Conservation (phyloP, 2,797 vertebrate species). For the Chloroceryle amazona region DNA sequence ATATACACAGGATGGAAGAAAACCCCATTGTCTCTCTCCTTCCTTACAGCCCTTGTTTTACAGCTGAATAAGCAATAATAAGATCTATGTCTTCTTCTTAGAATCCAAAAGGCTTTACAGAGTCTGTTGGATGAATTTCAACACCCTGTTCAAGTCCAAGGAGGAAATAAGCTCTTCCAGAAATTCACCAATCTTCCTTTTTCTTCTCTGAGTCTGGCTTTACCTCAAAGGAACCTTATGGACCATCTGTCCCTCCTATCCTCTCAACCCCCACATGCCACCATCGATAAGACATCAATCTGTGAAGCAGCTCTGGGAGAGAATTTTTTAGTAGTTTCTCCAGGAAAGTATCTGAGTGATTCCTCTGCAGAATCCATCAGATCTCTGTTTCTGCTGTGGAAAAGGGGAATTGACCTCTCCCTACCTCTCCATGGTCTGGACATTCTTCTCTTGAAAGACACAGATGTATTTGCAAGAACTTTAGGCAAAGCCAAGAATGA, state of each 20-base stretch:
- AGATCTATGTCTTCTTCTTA: conserved; percentile 68
- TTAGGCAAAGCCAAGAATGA: conserved; percentile 36
- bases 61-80: conserved; percentile 54
- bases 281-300: conserved; percentile 68
- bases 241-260: conserved; percentile 68
- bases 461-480: conserved; percentile 36
- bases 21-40: conserved; percentile 40
- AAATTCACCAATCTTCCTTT: conserved; percentile 64
- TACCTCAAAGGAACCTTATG: conserved; percentile 65
- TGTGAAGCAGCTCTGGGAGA: conserved; percentile 50
- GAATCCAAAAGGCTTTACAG: conserved; percentile 65
- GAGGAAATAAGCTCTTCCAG: conserved; percentile 73
- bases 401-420: conserved; percentile 20
- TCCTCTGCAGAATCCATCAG: conserved; percentile 1
- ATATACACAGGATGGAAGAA: conserved; percentile 42
- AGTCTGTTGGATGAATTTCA: conserved; percentile 70
- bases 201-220: conserved; percentile 65
- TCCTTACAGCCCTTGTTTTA: conserved; percentile 56
- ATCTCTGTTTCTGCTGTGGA: background rate
- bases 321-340: conserved; percentile 40
- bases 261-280: conserved; percentile 64
- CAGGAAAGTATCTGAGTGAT: background rate
- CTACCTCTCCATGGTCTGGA: background rate
- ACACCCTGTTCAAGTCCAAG: conserved; percentile 59
- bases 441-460: conserved; percentile 13